Evolutionary conservation across 2,797 vertebrate genomes (phyloP).

Genomic region (Australoheros facetus): DNA sequence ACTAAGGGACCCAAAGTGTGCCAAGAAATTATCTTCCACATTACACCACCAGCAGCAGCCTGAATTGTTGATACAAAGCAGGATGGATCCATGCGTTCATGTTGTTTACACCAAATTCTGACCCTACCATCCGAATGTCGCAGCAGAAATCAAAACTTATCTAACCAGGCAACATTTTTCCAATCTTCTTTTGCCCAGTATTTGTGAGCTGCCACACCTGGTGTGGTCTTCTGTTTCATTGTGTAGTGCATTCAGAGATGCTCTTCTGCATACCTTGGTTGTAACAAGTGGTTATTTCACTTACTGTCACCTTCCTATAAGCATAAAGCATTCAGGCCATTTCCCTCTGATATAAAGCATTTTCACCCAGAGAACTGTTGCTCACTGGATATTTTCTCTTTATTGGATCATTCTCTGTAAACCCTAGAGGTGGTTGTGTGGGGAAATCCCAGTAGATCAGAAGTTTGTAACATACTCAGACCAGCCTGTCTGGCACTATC

Average conservation of each 20-base stretch:
- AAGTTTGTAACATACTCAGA: background rate
- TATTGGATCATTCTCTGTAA: too few relatives aligned
- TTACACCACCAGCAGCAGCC: background rate
- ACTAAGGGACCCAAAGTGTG: background rate
- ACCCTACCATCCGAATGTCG: background rate
- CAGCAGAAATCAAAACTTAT: background rate
- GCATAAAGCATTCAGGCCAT: too few relatives aligned
- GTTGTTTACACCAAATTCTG: background rate
- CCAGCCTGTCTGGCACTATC: background rate
- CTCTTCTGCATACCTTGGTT: too few relatives aligned
- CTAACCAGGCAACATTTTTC: background rate
- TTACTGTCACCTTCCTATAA: too few relatives aligned
- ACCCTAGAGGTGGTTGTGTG: background rate
- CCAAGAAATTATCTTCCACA: background rate
- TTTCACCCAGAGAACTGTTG: too few relatives aligned
- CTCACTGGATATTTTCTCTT: too few relatives aligned
- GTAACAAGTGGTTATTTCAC: too few relatives aligned
- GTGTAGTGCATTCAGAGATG: too few relatives aligned
- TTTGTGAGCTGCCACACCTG: background rate
- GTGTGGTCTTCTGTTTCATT: too few relatives aligned
- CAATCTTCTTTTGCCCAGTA: background rate
- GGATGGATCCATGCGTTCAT: background rate
- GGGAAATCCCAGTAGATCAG: background rate
- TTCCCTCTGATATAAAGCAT: too few relatives aligned
- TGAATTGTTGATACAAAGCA: background rate